Evolutionary conservation across 2,113 vertebrate genomes (phyloP).

Genomic region (Ophiodon elongatus): DNA sequence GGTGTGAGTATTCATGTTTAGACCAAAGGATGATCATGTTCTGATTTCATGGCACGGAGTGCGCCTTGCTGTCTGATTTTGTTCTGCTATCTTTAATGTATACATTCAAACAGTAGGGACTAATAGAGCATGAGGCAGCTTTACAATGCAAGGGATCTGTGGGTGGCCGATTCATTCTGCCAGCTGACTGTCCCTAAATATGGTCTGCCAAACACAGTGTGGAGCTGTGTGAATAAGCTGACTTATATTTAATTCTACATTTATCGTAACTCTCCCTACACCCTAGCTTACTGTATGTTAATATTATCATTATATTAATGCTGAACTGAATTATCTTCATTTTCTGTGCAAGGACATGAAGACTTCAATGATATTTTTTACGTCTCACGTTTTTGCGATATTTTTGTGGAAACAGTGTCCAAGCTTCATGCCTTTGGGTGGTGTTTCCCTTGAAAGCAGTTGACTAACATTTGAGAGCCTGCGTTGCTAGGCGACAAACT

Average conservation of each 20-base stretch:
- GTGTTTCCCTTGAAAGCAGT: not conserved
- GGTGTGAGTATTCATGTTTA: conserved; percentile 69
- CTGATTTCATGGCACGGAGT: conserved; percentile 74
- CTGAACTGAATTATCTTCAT: not conserved
- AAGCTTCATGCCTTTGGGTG: not conserved
- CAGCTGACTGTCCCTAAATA: conserved; percentile 71
- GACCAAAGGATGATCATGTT: conserved; percentile 62
- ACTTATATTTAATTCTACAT: conserved; percentile 47
- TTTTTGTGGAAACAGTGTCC: not conserved
- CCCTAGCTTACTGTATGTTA: not conserved
- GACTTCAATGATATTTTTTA: not conserved
- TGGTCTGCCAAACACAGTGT: conserved; percentile 69
- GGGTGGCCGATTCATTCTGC: conserved; percentile 72
- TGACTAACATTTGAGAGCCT: not conserved
- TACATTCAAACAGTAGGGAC: conserved; percentile 75
- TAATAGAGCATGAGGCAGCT: conserved; percentile 81
- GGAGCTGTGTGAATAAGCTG: conserved; percentile 40
- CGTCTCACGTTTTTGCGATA: not conserved
- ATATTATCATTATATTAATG: not conserved
- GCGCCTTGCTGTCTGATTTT: conserved; percentile 64
- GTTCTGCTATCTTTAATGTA: conserved; percentile 74
- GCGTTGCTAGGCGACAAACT: not conserved
- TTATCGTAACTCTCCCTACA: not conserved
- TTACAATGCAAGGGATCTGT: conserved; percentile 76
- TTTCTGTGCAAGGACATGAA: not conserved